phyloP scores from a whole-genome alignment of 2,113 vertebrate species.

The Camarhynchus parvulus region DNA sequence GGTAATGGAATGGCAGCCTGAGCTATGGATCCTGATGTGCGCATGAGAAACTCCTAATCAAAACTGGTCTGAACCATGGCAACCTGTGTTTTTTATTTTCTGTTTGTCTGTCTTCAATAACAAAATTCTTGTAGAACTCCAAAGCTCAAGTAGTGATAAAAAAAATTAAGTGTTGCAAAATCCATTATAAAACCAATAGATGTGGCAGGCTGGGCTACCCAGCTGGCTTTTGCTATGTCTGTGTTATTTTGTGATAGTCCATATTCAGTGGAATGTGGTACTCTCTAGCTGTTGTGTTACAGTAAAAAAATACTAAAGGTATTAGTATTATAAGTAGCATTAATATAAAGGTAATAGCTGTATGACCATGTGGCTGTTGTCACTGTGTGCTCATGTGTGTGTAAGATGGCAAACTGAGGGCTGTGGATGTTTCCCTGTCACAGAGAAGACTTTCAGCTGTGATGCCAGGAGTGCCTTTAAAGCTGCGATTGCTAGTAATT shows the following conservation, averaged over 20 bases:
- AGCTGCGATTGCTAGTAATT: background rate
- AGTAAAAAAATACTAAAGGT: background rate
- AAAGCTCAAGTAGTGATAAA: background rate
- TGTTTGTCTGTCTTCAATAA: background rate
- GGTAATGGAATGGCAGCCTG: background rate
- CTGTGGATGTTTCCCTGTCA: background rate
- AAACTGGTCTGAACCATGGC: background rate
- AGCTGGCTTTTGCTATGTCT: background rate
- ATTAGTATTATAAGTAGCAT: background rate
- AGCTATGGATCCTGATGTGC: background rate
- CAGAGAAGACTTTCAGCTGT: background rate
- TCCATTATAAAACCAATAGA: background rate
- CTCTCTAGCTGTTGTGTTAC: background rate
- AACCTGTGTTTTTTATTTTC: background rate
- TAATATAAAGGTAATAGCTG: background rate
- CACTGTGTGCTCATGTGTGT: background rate
- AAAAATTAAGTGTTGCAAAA: background rate
- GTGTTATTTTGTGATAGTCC: background rate
- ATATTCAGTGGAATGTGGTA: background rate
- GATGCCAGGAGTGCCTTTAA: background rate
- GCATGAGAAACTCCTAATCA: background rate
- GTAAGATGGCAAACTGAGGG: background rate
- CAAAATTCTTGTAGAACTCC: background rate
- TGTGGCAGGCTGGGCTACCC: background rate
- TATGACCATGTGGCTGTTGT: background rate